These are phyloP conservation scores for Lochmaea crataegi DNA, from an alignment of 2,888 invertebrate genomes.

Conservation along the genomic window DNA sequence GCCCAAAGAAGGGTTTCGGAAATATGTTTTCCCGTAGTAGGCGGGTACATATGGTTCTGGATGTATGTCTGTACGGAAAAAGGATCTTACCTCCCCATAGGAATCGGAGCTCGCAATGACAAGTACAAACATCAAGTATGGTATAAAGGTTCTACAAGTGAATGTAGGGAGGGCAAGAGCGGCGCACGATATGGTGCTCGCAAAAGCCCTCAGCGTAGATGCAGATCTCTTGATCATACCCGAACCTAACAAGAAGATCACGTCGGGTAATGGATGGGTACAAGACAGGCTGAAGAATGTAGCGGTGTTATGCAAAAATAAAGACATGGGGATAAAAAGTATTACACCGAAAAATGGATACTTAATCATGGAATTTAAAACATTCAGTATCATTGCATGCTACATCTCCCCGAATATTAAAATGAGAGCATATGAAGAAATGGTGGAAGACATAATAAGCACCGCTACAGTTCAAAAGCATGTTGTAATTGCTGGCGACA, in stretches of 20 bases:
- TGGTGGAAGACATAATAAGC: conserved; percentile 17
- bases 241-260: background rate
- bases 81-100: no score
- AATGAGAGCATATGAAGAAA: background rate
- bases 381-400: background rate
- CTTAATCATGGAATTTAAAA: background rate
- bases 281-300: background rate
- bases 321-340: background rate
- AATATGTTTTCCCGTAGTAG: no score
- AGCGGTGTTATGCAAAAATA: background rate
- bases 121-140: no score
- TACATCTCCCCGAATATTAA: background rate
- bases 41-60: no score
- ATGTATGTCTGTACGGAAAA: no score
- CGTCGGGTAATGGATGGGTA: background rate
- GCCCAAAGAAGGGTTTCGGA: no score
- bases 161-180: no score
- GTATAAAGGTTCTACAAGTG: no score
- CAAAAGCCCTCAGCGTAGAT: background rate
- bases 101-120: no score
- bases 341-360: background rate
- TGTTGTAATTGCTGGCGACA: conserved; percentile 20
- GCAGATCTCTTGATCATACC: background rate
- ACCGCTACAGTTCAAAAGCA: background rate
- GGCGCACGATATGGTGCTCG: background rate